A percentile compares a stretch with the other conserved stretches of the same genome.
phyloP scores from a whole-genome alignment of 2,113 vertebrate species.

The Phalacrocorax pelagicus region DNA sequence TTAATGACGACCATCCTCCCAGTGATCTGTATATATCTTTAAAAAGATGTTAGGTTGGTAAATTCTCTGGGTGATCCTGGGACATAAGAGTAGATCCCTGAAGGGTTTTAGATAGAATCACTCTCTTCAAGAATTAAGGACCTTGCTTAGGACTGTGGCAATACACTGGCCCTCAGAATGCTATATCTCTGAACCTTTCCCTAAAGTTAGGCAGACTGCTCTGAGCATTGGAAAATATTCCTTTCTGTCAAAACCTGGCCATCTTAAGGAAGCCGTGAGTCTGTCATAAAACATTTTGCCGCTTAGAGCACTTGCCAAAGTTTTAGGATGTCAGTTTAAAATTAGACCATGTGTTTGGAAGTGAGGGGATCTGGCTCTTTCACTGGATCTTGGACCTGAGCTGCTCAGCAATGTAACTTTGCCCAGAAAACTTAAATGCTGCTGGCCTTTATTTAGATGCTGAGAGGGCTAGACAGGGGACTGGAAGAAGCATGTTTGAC shows the following conservation, averaged over 20 bases:
- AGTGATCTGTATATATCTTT: background rate
- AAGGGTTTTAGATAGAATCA: background rate
- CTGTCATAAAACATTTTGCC: background rate
- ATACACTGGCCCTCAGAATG: background rate
- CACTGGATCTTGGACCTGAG: background rate
- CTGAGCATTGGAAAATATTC: background rate
- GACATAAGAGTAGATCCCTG: background rate
- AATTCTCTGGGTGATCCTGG: background rate
- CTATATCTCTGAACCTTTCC: background rate
- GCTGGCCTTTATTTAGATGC: background rate
- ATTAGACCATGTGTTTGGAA: background rate
- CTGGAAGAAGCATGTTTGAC: background rate
- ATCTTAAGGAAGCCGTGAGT: background rate
- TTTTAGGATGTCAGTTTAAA: background rate
- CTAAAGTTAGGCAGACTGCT: background rate
- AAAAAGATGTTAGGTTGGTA: background rate
- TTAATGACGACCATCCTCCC: background rate
- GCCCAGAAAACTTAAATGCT: background rate
- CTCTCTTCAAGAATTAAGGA: background rate
- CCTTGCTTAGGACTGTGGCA: background rate
- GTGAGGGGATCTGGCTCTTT: background rate
- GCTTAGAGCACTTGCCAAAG: background rate
- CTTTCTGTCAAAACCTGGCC: background rate
- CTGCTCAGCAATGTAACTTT: background rate
- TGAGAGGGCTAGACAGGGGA: background rate